These are phyloP conservation scores for Nymphicus hollandicus DNA, from an alignment of 2,113 vertebrate species.

Conservation along the genomic window DNA sequence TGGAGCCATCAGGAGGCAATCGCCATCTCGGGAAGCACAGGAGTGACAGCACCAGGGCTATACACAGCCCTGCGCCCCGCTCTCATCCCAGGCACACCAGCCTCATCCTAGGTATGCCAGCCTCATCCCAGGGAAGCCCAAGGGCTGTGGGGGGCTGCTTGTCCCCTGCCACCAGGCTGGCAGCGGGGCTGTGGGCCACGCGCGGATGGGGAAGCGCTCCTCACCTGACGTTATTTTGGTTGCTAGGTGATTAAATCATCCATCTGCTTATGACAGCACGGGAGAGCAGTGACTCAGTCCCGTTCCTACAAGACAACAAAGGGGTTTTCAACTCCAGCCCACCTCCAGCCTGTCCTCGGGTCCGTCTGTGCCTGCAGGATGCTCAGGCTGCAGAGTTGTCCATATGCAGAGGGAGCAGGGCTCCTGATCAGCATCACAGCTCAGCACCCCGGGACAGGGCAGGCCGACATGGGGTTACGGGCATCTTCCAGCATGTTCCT, in stretches of 20 bases:
- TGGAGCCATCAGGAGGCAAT: background rate
- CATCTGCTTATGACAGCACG: conserved; percentile 56
- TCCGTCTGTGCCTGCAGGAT: background rate
- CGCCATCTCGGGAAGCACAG: background rate
- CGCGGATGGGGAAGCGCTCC: background rate
- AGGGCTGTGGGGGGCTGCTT: background rate
- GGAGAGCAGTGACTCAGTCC: conserved; percentile 54
- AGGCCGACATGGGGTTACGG: fast-evolving
- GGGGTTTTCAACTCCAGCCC: background rate
- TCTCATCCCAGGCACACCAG: background rate
- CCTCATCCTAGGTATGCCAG: background rate
- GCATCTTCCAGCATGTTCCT: fast-evolving
- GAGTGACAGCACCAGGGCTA: background rate
- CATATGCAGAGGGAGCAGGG: background rate
- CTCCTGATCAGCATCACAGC: background rate
- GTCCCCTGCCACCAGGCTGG: background rate
- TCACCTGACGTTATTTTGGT: conserved; percentile 46
- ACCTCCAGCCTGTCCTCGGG: background rate
- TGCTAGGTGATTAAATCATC: conserved; percentile 69
- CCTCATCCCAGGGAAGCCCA: background rate
- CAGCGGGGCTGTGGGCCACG: background rate
- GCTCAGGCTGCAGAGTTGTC: background rate
- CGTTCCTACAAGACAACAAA: background rate
- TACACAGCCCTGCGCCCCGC: background rate
- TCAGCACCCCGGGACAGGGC: background rate